These are phyloP conservation scores for Drosophila ogumai DNA, from an alignment of 1,140 invertebrate genomes.

Conservation along the genomic window DNA sequence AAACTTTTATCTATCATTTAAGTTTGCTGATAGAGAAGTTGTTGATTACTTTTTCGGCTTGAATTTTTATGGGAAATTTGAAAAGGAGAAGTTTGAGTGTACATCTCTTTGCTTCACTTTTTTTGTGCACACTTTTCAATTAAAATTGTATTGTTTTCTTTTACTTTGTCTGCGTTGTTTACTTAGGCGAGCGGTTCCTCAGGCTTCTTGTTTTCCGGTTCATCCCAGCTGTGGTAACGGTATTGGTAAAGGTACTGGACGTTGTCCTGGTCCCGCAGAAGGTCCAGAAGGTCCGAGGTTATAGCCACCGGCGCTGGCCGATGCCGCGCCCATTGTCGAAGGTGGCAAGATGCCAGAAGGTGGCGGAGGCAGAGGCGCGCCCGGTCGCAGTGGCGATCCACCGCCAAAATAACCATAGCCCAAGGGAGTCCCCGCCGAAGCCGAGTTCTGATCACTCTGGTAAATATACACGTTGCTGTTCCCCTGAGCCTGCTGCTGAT, in stretches of 20 bases:
- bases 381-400: slow-evolving; percentile 29
- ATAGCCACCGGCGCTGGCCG: slow-evolving; percentile 51
- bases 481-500: slow-evolving; percentile 64
- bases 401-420: slow-evolving; percentile 46
- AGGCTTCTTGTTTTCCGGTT: slow-evolving; percentile 18
- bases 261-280: slow-evolving; percentile 22
- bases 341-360: slow-evolving; percentile 1
- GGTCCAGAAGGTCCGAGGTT: slow-evolving; percentile 29
- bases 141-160: slow-evolving; percentile 84
- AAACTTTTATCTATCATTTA: not conserved
- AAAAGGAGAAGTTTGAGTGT: slow-evolving; percentile 24
- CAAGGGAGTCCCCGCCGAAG: slow-evolving; percentile 18
- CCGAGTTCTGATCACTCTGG: slow-evolving; percentile 67
- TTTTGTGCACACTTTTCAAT: slow-evolving; percentile 70
- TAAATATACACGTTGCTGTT: slow-evolving; percentile 74
- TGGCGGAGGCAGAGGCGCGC: slow-evolving; percentile 11
- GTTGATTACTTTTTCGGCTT: not conserved
- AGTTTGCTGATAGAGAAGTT: not conserved
- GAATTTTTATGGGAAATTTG: not conserved
- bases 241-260: slow-evolving; percentile 33
- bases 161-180: slow-evolving; percentile 76
- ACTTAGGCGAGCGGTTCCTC: slow-evolving; percentile 65
- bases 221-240: slow-evolving; percentile 37
- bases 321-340: slow-evolving; percentile 11
- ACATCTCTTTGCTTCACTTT: slow-evolving; percentile 31